Evolutionary conservation across 2,113 vertebrate species (phyloP).

Genomic region (Pseudorasbora parva): DNA sequence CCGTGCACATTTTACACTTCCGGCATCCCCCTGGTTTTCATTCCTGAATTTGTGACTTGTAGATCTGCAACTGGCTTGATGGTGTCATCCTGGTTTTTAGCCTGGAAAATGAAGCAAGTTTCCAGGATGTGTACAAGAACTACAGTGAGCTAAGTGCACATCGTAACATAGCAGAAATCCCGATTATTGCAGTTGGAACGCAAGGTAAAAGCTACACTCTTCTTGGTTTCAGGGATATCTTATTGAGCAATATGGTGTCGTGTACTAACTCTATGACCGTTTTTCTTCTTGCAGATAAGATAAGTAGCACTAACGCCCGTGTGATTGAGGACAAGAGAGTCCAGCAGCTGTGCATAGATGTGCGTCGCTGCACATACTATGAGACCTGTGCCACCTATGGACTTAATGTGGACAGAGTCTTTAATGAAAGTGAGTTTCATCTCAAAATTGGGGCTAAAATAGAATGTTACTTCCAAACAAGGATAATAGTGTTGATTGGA

Average conservation of each 20-base stretch:
- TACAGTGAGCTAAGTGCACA: conserved; percentile 81
- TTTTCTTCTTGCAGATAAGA: conserved; percentile 81
- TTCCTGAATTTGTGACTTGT: conserved; percentile 47
- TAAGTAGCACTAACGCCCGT: conserved; percentile 87
- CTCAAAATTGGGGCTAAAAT: background rate
- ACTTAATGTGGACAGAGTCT: conserved; percentile 93
- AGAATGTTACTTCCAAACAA: background rate
- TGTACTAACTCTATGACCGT: background rate
- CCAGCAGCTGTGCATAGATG: conserved; percentile 84
- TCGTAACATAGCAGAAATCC: conserved; percentile 80
- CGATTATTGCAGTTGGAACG: conserved; percentile 89
- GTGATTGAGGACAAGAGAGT: conserved; percentile 88
- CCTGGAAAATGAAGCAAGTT: conserved; percentile 93
- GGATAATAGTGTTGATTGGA: conserved; percentile 1
- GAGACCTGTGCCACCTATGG: conserved; percentile 97
- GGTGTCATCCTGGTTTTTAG: conserved; percentile 95
- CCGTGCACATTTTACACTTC: background rate
- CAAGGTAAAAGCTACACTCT: conserved; percentile 80
- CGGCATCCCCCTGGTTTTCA: background rate
- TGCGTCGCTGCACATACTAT: conserved; percentile 88
- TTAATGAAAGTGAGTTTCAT: conserved; percentile 84
- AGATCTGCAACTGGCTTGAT: conserved; percentile 95
- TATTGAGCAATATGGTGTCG: no score
- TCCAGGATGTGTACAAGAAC: conserved; percentile 86
- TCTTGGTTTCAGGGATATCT: background rate